Evolutionary conservation across 1,140 invertebrate genomes (phyloP).

Genomic region (Ooceraea biroi): DNA sequence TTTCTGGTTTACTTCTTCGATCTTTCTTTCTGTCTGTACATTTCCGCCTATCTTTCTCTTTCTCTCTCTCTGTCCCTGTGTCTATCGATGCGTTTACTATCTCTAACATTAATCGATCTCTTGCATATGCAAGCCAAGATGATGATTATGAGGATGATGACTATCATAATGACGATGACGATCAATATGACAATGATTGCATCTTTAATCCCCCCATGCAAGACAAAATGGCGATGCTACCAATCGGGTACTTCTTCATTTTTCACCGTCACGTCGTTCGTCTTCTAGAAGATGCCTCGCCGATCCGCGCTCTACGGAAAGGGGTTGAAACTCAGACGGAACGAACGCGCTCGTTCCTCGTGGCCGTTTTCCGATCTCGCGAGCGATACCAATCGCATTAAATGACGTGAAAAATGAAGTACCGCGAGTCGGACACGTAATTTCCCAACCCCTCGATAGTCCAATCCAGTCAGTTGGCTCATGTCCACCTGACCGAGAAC

Average conservation of each 20-base stretch:
- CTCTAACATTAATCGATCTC: slow-evolving; percentile 68
- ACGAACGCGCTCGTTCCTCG: not conserved
- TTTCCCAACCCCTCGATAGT: slow-evolving; percentile 63
- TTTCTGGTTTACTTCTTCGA: slow-evolving; percentile 58
- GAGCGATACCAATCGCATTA: not conserved
- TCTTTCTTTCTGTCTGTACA: slow-evolving; percentile 40
- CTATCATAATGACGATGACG: slow-evolving; percentile 75
- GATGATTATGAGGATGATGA: slow-evolving; percentile 56
- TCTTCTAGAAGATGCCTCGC: not conserved
- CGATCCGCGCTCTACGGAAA: not conserved
- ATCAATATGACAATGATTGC: slow-evolving; percentile 76
- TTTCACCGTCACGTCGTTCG: slow-evolving; percentile 56
- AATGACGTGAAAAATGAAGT: slow-evolving; percentile 79
- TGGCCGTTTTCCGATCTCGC: not conserved
- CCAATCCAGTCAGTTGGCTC: slow-evolving; percentile 83
- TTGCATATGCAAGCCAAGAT: slow-evolving; percentile 59
- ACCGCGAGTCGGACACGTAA: slow-evolving; percentile 74
- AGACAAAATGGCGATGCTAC: slow-evolving; percentile 54
- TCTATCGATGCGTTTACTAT: slow-evolving; percentile 67
- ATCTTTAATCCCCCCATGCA: slow-evolving; percentile 70
- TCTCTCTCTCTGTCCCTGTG: slow-evolving; percentile 66
- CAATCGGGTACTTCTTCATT: slow-evolving; percentile 59
- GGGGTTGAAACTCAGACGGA: too few relatives aligned
- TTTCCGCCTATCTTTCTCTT: slow-evolving; percentile 49
- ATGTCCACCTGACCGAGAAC: slow-evolving; percentile 84